A percentile compares a stretch with the other conserved stretches of the same genome.
Evolutionary conservation across 2,113 vertebrate species (phyloP).

Genomic region (Microcebus murinus): DNA sequence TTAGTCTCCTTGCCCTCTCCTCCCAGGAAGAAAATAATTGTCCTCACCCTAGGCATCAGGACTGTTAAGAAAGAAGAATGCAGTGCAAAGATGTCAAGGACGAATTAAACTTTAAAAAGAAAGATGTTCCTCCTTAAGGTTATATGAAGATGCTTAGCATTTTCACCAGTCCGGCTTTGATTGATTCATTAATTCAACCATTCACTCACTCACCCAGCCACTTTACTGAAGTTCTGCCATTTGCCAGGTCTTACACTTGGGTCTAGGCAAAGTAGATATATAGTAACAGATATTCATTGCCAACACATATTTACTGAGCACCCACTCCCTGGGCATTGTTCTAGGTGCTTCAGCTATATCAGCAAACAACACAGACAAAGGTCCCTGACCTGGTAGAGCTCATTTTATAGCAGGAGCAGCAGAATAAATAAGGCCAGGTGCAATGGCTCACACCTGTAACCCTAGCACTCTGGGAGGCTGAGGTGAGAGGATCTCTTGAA

Average conservation of each 20-base stretch:
- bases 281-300: background rate
- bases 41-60: background rate
- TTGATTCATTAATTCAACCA: background rate
- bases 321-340: background rate
- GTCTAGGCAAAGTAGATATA: background rate
- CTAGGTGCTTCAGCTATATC: background rate
- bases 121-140: background rate
- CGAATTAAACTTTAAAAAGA: background rate
- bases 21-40: background rate
- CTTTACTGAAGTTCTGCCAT: too few species aligned
- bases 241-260: background rate
- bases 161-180: background rate
- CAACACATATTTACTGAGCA: background rate
- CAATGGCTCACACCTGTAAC: background rate
- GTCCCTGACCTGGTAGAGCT: background rate
- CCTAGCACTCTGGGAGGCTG: background rate
- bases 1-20: background rate
- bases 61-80: background rate
- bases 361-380: background rate
- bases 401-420: background rate
- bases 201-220: background rate
- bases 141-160: background rate
- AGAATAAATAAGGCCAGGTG: background rate
- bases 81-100: background rate
- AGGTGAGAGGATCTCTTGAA: background rate